Percentiles rank a stretch among this genome's conserved stretches.
These are phyloP conservation scores for Orchesellides sinensis DNA, from an alignment of 2,888 invertebrate species.

Conservation along the genomic window DNA sequence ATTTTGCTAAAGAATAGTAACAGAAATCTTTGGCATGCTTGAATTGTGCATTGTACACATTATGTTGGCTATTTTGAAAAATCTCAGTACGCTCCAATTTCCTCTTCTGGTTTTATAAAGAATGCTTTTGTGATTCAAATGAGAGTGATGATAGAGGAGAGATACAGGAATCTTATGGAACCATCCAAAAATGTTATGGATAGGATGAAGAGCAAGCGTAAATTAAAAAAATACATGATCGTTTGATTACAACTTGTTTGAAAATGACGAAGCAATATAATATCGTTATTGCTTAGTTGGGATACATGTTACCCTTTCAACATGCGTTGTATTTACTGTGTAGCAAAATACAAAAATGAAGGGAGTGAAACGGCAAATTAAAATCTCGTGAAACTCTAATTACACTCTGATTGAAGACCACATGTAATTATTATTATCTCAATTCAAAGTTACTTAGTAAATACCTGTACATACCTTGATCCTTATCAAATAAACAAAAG, in stretches of 20 bases:
- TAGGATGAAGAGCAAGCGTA: background rate
- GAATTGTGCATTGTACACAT: background rate
- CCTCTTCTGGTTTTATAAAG: constrained; percentile 20
- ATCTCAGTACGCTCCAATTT: constrained; percentile 41
- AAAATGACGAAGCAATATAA: constrained; percentile 56
- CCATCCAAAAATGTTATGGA: background rate
- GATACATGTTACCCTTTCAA: no score
- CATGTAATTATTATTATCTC: background rate
- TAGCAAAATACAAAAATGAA: background rate
- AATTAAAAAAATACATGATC: background rate
- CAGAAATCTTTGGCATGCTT: background rate
- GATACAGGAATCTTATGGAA: background rate
- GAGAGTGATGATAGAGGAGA: constrained; percentile 14
- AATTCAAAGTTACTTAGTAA: no score
- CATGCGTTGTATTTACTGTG: background rate
- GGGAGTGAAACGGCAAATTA: constrained; percentile 18
- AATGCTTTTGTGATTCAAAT: constrained; percentile 43
- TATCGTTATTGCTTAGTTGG: no score
- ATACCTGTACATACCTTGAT: no score
- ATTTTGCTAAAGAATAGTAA: background rate
- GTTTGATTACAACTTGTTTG: constrained; percentile 46
- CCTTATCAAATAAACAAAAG: constrained; percentile 5
- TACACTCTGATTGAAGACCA: constrained; percentile 9
- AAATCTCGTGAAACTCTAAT: constrained; percentile 42
- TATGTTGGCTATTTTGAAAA: constrained; percentile 21